Evolutionary conservation across 2,888 invertebrate genomes (phyloP).

Genomic region (Nemotelus pantherinus): DNA sequence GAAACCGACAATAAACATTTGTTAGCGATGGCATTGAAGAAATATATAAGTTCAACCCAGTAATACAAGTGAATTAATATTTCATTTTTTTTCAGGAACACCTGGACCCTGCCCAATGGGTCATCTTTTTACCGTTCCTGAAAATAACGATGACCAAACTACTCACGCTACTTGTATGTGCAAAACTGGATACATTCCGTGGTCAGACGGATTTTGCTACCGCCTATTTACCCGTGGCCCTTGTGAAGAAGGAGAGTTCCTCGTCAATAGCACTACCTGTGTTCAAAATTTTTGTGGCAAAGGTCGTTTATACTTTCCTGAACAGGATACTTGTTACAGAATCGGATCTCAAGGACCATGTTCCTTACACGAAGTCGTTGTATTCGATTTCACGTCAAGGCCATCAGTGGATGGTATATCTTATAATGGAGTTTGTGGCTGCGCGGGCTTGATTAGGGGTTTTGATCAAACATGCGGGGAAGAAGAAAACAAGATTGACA

Average conservation of each 20-base stretch:
- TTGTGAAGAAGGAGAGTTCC: constrained; percentile 74
- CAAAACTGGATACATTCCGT: constrained; percentile 73
- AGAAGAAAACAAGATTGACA: constrained; percentile 57
- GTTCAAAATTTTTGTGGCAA: constrained; percentile 76
- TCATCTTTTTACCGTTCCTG: constrained; percentile 73
- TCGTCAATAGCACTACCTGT: constrained; percentile 76
- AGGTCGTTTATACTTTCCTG: constrained; percentile 80
- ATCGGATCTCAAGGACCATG: constrained; percentile 84
- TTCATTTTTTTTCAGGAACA: constrained; percentile 67
- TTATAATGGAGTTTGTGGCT: constrained; percentile 84
- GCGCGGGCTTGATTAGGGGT: constrained; percentile 67
- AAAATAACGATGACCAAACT: constrained; percentile 54
- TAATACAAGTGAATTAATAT: background rate
- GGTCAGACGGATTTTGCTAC: constrained; percentile 77
- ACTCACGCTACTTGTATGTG: constrained; percentile 73
- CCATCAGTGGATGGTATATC: constrained; percentile 84
- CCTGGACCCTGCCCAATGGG: constrained; percentile 80
- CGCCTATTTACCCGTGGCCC: constrained; percentile 83
- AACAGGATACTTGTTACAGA: constrained; percentile 77
- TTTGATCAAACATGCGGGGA: constrained; percentile 62
- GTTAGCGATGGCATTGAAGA: background rate
- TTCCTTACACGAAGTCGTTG: constrained; percentile 75
- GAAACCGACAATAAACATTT: background rate
- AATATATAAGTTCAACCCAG: background rate
- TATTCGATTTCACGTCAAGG: constrained; percentile 81